These are phyloP conservation scores for Hecatera dysodea DNA, from an alignment of 2,888 invertebrate genomes.

Conservation along the genomic window DNA sequence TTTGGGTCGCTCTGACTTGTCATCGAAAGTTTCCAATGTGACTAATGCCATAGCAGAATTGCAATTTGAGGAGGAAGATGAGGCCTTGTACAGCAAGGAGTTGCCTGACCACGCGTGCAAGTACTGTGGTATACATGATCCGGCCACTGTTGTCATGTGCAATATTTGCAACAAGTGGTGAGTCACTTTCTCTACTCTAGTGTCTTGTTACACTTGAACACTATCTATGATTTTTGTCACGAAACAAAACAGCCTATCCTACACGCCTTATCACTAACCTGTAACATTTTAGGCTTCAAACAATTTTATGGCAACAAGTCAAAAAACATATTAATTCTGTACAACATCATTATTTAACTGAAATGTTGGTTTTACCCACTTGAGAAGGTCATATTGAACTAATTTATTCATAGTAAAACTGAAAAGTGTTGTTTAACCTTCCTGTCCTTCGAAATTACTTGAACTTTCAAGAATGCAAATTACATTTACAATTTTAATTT, in stretches of 20 bases:
- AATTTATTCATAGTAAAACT: conserved; percentile 32
- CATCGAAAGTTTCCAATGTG: conserved; percentile 92
- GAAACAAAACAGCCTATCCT: conserved; percentile 23
- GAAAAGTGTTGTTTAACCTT: conserved; percentile 27
- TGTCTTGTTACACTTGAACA: conserved; percentile 30
- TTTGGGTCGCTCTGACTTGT: conserved; percentile 91
- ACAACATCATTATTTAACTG: background rate
- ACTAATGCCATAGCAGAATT: conserved; percentile 96
- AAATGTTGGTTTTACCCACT: conserved; percentile 11
- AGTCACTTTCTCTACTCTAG: conserved; percentile 64
- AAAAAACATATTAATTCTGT: conserved; percentile 6
- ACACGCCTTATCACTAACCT: conserved; percentile 20
- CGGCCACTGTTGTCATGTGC: conserved; percentile 99
- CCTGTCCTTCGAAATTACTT: conserved; percentile 17
- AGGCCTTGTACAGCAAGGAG: conserved; percentile 96
- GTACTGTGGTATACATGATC: conserved; percentile 99
- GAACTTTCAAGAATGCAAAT: conserved; percentile 28
- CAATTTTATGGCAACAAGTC: conserved; percentile 1
- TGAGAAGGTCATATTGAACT: conserved; percentile 19
- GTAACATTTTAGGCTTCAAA: background rate
- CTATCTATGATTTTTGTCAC: conserved; percentile 34
- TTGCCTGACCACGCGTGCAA: conserved; percentile 99
- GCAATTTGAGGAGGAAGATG: conserved; percentile 99
- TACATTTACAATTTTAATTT: conserved; percentile 30
- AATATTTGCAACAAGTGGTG: conserved; percentile 99